A percentile compares a stretch with the other conserved stretches of the same genome.
phyloP scores from a whole-genome alignment of 2,113 vertebrate species.

The Rhabdomys dilectus region DNA sequence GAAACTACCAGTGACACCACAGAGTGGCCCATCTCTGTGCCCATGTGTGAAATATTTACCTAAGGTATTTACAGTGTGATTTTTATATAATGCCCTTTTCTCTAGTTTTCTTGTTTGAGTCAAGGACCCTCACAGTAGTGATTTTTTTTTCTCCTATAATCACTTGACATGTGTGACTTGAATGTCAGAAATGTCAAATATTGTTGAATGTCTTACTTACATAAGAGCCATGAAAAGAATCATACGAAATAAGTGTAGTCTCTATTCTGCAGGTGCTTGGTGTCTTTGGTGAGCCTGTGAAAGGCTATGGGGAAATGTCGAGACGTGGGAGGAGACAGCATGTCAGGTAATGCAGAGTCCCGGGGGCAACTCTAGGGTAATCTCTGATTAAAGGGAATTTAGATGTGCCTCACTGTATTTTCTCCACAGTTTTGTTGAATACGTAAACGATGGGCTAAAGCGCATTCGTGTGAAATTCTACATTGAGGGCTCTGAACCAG shows the following conservation, averaged over 20 bases:
- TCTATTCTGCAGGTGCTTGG: constrained; percentile 89
- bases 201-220: too few relatives aligned
- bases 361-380: fast-evolving
- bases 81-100: not conserved
- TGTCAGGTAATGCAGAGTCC: constrained; percentile 89
- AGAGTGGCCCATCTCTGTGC: not conserved
- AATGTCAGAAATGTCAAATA: constrained; percentile 26
- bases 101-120: not conserved
- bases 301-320: constrained; percentile 94
- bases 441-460: constrained; percentile 92
- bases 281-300: constrained; percentile 95
- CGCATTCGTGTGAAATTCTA: constrained; percentile 96
- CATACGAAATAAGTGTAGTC: not conserved
- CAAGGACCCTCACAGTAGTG: not conserved
- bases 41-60: not conserved
- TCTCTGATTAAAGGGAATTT: not conserved
- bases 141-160: not conserved
- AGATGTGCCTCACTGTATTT: constrained; percentile 41
- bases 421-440: constrained; percentile 91
- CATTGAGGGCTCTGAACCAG: constrained; percentile 95
- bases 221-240: not conserved
- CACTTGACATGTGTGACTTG: not conserved
- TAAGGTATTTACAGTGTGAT: not conserved
- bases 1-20: not conserved
- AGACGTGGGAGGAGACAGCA: constrained; percentile 95